Evolutionary conservation across 2,113 vertebrate species (phyloP), one percentile per base, ranked within the genome.

Genomic region (Callipepla squamata): DNA sequence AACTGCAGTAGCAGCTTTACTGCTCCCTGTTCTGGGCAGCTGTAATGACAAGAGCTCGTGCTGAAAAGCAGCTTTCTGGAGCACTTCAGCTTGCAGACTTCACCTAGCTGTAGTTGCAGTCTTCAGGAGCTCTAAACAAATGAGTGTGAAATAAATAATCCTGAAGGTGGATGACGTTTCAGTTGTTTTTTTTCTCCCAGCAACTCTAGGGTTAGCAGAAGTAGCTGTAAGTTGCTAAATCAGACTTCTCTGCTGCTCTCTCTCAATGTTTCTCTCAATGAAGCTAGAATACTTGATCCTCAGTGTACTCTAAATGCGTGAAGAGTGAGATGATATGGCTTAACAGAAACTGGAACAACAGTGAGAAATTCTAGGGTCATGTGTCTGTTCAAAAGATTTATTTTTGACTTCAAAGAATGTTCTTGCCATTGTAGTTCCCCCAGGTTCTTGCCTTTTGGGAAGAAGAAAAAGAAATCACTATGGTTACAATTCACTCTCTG

Each of bases 311-410:
- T 62, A 3, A 65, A 72, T 68, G 50, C 1, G 2, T 18, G 47
- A 83, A 69, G 80, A 15, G 76, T 13, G 76, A 78, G 65, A 47
- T 55, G 45, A 59, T 18, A 7, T 0, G 18, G 57, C 79, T 70
- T 58, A 93, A 85, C 80, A 92, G 92, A 90, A 81, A 76, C 69
- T 89, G 88, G 48, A 92, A 79, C 62, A 83, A 36, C 51, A 72
- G 73, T 68, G 90, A 93, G 90, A 92, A 86, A 87, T 90, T 90
- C 77, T 78, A 79, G 77, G 77, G 30, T 44, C 57, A 0, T 48
- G 51, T 84, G 76, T 77, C 74, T 78, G 2, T 18, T 44, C 51
- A 22, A 28, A 63, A 55, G 92, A 57, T 75, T 75, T 80, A 40
- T 92, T 95, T 96, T 92, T 0, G 1, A 81, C 85, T 93, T 90